These are phyloP conservation scores for Neogale vison DNA, from an alignment of 2,113 vertebrate species.

Conservation along the genomic window DNA sequence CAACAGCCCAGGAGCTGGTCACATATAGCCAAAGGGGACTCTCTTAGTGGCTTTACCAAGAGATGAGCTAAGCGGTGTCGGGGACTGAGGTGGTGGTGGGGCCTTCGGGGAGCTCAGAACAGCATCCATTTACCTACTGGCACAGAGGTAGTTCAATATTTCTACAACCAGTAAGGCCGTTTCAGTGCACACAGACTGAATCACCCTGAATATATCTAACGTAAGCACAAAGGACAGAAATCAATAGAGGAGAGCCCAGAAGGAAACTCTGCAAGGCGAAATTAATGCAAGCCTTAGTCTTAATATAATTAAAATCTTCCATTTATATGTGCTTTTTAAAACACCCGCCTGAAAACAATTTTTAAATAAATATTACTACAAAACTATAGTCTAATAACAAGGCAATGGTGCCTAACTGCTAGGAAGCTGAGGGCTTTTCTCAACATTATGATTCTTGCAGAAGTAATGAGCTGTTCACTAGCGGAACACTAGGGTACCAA, in stretches of 20 bases:
- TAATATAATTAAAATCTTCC: conserved; percentile 64
- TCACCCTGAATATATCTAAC: neutral
- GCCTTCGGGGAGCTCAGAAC: neutral
- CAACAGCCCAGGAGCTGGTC: neutral
- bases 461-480: conserved; percentile 81
- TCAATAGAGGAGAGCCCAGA: conserved; percentile 45
- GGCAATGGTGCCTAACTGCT: conserved; percentile 25
- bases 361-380: conserved; percentile 50
- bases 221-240: conserved; percentile 51
- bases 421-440: conserved; percentile 66
- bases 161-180: neutral
- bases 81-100: neutral
- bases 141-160: neutral
- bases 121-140: neutral
- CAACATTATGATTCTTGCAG: conserved; percentile 75
- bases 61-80: neutral
- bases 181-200: neutral
- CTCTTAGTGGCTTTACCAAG: neutral
- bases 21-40: neutral
- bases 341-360: conserved; percentile 23
- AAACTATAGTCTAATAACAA: conserved; percentile 14
- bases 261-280: conserved; percentile 41
- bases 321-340: conserved; percentile 43
- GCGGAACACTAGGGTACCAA: conserved; percentile 75
- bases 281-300: conserved; percentile 46